Evolutionary conservation across 2,113 vertebrate species (phyloP), one percentile per base, ranked within the genome.

Genomic region (Apus apus): DNA sequence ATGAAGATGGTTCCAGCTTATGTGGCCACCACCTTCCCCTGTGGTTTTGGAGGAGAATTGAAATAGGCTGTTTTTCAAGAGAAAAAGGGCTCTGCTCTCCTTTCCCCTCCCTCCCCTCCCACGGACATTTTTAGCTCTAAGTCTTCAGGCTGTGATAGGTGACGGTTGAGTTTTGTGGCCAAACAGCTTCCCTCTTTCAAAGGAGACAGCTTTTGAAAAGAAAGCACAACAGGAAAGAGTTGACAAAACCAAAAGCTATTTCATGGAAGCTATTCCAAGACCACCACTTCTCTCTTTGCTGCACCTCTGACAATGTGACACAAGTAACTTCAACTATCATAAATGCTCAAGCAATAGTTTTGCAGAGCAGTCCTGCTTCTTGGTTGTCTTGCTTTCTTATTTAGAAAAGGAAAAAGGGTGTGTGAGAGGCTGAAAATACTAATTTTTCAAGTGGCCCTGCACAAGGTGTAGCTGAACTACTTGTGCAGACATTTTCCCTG

Each of bases 101-200:
- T 61, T 89, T 65, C 38, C 80, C 91, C 71, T 87, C 91, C 89
- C 80, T 83, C 61, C 74, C 84, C 89, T 50, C 65, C 93, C 91
- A 85, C 53, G 40, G 66, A 85, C 29, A 64, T 74, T 95, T 95
- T 94, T 89, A 95, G 76, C 68, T 93, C 40, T 15, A 6, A 46
- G 29, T 51, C 72, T 75, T 16, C 1, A 50, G 65, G 58, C 92
- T 75, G 66, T 0, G 23, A 92, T 85, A 68, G 73, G 70, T 82
- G 93, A 87, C 96, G 62, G 96, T 91, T 97, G 83, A 4, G 3
- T 89, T 92, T 95, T 96, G 96, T 92, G 96, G 94, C 74, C 92
- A 89, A 96, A 96, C 85, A 85, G 66, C 94, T 96, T 96, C 92
- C 89, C 80, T 75, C 76, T 96, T 94, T 95, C 73, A 78, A 84